phyloP scores from a whole-genome alignment of 2,797 vertebrate genomes.

The Gallinago stenura region DNA sequence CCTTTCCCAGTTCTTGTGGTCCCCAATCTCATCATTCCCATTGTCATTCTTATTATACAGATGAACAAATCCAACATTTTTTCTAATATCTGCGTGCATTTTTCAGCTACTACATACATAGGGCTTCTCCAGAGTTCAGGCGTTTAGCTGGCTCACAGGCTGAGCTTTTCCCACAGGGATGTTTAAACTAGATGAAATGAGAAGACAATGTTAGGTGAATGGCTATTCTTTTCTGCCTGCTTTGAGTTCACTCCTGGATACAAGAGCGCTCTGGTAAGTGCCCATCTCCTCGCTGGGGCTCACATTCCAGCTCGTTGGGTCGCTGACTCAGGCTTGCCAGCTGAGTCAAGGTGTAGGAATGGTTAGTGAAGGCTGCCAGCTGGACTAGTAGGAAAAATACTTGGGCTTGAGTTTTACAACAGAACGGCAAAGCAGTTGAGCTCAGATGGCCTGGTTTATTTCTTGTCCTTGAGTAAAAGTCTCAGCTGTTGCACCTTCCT shows the following conservation, averaged over 20 bases:
- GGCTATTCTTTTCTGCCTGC: background rate
- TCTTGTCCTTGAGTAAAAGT: background rate
- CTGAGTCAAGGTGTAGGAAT: background rate
- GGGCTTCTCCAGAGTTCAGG: background rate
- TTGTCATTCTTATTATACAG: background rate
- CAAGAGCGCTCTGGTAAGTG: background rate
- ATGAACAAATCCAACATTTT: background rate
- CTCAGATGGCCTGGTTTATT: background rate
- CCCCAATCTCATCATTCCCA: background rate
- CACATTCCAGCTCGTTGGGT: background rate
- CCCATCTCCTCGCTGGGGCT: background rate
- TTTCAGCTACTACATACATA: background rate
- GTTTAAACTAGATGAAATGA: background rate
- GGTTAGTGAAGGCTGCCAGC: background rate
- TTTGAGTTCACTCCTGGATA: background rate
- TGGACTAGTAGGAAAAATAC: background rate
- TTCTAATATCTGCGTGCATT: background rate
- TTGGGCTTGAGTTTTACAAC: background rate
- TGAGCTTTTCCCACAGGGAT: background rate
- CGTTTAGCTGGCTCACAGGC: background rate
- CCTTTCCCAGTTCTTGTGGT: background rate
- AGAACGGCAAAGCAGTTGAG: background rate
- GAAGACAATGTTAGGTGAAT: background rate
- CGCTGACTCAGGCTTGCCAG: background rate
- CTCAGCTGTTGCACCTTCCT: background rate